Evolutionary conservation across 2,797 vertebrate species (phyloP).

Genomic region (Mionectes olivaceus): DNA sequence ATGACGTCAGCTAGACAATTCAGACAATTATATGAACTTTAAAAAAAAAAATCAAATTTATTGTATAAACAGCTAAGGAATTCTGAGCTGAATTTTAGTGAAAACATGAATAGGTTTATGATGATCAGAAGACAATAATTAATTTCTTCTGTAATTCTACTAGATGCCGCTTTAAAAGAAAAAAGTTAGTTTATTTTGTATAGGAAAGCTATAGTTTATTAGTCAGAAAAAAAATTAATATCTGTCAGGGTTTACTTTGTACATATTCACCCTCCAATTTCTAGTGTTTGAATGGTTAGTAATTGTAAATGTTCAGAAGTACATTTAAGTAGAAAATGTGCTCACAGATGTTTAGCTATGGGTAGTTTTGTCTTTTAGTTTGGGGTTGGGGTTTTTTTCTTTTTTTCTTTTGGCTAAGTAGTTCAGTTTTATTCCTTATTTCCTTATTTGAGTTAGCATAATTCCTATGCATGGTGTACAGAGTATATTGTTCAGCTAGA

Average conservation of each 20-base stretch:
- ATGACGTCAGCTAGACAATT: neutral
- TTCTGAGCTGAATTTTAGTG: neutral
- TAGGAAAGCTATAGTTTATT: neutral
- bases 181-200: neutral
- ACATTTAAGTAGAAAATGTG: neutral
- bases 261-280: neutral
- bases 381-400: fast-evolving
- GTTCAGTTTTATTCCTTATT: neutral
- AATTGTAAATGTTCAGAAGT: neutral
- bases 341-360: neutral
- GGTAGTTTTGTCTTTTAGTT: neutral
- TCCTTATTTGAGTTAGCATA: neutral
- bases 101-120: neutral
- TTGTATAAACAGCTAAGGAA: neutral
- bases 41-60: neutral
- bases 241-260: neutral
- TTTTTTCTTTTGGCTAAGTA: neutral
- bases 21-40: neutral
- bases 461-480: neutral
- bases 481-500: neutral
- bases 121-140: neutral
- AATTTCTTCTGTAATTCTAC: neutral
- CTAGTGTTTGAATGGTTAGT: neutral
- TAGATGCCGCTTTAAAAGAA: neutral
- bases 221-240: neutral